Conservation (phyloP, 1,140 invertebrate genomes). For the Drosophila arawakana region DNA sequence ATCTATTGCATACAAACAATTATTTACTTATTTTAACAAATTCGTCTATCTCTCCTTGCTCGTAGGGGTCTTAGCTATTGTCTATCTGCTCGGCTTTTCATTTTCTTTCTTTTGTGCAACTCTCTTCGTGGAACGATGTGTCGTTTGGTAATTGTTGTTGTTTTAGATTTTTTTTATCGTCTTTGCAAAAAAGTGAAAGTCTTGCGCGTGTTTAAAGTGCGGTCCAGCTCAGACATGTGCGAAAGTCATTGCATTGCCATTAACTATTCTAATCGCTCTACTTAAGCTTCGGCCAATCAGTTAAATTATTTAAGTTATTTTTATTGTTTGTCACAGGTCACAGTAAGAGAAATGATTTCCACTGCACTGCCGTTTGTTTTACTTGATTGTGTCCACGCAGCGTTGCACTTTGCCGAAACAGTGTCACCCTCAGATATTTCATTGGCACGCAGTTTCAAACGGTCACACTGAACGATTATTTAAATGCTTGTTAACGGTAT, state of each 20-base stretch:
- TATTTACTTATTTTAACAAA: constrained; percentile 30
- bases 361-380: constrained; percentile 54
- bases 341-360: constrained; percentile 38
- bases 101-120: constrained; percentile 26
- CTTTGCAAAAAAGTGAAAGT: constrained; percentile 59
- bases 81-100: constrained; percentile 40
- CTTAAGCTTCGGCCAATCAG: constrained; percentile 8
- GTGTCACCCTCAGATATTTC: constrained; percentile 16
- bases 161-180: constrained; percentile 45
- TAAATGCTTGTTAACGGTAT: background rate
- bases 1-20: too few species aligned
- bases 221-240: constrained; percentile 17
- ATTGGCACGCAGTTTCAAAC: background rate
- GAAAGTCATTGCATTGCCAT: background rate
- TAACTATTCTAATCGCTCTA: constrained; percentile 7
- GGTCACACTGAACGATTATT: constrained; percentile 21
- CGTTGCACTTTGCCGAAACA: constrained; percentile 34
- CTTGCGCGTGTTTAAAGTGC: constrained; percentile 34
- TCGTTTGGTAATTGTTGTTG: constrained; percentile 55
- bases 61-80: constrained; percentile 22
- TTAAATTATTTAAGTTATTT: constrained; percentile 21
- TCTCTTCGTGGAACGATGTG: constrained; percentile 36
- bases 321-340: constrained; percentile 45
- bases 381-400: constrained; percentile 44
- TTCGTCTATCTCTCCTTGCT: constrained; percentile 8